Evolutionary conservation across 2,797 vertebrate genomes (phyloP).

Genomic region (Melanotaenia pygmaea): DNA sequence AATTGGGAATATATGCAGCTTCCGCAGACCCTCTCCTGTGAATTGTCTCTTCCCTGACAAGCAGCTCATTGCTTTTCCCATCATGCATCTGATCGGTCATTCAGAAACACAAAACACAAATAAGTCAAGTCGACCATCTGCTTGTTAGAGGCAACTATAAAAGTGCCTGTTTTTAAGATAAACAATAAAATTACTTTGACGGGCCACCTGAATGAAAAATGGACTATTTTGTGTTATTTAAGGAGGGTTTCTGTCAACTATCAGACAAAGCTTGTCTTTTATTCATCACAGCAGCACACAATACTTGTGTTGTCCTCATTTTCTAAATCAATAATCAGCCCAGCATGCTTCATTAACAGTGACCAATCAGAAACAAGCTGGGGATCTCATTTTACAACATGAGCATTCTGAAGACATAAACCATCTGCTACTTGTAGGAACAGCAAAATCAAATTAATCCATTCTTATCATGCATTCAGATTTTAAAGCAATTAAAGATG

Average conservation of each 20-base stretch:
- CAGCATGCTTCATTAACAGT: constrained; percentile 99
- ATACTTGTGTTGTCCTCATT: constrained; percentile 99
- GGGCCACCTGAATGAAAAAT: constrained; percentile 97
- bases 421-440: constrained; percentile 99
- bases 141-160: constrained; percentile 99
- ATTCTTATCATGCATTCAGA: constrained; percentile 99
- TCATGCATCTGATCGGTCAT: constrained; percentile 99
- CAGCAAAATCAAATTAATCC: constrained; percentile 99
- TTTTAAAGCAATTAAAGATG: constrained; percentile 99
- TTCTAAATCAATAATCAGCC: constrained; percentile 99
- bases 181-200: constrained; percentile 98
- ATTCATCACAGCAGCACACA: constrained; percentile 99
- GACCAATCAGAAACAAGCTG: constrained; percentile 99
- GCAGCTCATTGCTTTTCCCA: constrained; percentile 99
- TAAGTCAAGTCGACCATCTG: constrained; percentile 99
- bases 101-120: constrained; percentile 99
- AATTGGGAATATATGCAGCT: constrained; percentile 78
- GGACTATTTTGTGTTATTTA: constrained; percentile 97
- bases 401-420: constrained; percentile 99
- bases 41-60: constrained; percentile 96
- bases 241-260: constrained; percentile 92
- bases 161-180: constrained; percentile 97
- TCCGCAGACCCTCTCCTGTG: constrained; percentile 87
- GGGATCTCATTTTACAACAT: constrained; percentile 99
- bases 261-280: constrained; percentile 97